phyloP scores from a whole-genome alignment of 2,113 vertebrate species.

The Eulemur macaco region DNA sequence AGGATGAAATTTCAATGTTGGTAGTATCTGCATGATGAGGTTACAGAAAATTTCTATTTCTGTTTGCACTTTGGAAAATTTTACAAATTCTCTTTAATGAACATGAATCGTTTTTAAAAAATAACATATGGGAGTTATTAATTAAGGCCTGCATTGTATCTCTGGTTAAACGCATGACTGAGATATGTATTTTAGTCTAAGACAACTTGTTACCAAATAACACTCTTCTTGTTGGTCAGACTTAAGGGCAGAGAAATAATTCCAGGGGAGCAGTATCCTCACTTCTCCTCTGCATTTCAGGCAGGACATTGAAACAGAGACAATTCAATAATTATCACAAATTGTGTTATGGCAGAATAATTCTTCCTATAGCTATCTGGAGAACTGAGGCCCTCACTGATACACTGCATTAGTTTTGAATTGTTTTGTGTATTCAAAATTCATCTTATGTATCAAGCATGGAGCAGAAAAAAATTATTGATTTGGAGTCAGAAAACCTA shows the following conservation, averaged over 20 bases:
- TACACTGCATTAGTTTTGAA: background rate
- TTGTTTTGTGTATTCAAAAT: conserved; percentile 31
- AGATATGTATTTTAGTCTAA: background rate
- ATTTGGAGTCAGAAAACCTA: background rate
- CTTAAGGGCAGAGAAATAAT: background rate
- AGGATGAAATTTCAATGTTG: background rate
- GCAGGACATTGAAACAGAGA: conserved; percentile 19
- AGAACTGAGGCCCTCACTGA: background rate
- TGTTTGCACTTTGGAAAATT: background rate
- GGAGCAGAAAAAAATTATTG: background rate
- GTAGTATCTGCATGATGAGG: background rate
- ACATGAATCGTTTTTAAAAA: background rate
- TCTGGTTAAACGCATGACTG: background rate
- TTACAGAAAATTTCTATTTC: background rate
- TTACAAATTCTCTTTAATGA: background rate
- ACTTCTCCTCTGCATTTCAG: conserved; percentile 39
- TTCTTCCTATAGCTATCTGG: background rate
- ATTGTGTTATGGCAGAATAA: background rate
- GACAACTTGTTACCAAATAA: background rate
- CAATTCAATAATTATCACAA: conserved; percentile 27
- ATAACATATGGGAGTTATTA: background rate
- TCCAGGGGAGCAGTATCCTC: background rate
- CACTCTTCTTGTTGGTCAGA: background rate
- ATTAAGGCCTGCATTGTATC: background rate
- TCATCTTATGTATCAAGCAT: background rate